Conservation (phyloP, 2,113 vertebrate species). For the Dendropsophus ebraccatus region DNA sequence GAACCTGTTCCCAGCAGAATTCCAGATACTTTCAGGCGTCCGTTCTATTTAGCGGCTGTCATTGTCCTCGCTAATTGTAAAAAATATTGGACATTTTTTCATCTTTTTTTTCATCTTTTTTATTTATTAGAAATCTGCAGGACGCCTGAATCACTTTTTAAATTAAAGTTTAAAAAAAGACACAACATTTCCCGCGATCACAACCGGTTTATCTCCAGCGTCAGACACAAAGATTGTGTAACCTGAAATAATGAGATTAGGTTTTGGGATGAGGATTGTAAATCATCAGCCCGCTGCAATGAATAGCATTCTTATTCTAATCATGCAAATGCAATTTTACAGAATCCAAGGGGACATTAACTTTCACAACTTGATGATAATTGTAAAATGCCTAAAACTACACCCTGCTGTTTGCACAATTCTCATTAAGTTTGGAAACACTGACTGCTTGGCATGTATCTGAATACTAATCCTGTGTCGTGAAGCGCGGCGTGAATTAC, state of each 20-base stretch:
- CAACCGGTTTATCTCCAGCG: neutral
- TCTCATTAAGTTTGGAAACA: slow-evolving; percentile 39
- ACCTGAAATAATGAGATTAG: neutral
- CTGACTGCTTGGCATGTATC: slow-evolving; percentile 10
- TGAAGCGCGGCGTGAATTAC: neutral
- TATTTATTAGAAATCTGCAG: too few relatives aligned
- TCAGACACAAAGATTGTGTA: neutral
- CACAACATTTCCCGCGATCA: neutral
- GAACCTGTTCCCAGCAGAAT: too few relatives aligned
- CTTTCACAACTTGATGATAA: slow-evolving; percentile 45
- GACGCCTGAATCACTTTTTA: neutral
- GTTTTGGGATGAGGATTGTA: neutral
- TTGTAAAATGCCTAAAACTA: slow-evolving; percentile 40
- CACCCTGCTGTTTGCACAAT: slow-evolving; percentile 32
- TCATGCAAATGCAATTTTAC: slow-evolving; percentile 34
- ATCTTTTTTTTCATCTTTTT: too few relatives aligned
- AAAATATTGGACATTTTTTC: too few relatives aligned
- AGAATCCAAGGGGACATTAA: slow-evolving; percentile 44
- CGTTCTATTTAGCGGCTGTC: too few relatives aligned
- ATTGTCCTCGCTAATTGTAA: too few relatives aligned
- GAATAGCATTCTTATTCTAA: slow-evolving; percentile 32
- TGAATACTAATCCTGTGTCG: slow-evolving; percentile 11
- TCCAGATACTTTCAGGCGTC: too few relatives aligned
- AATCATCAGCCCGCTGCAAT: slow-evolving; percentile 9
- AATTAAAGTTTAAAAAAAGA: neutral